These are phyloP conservation scores for Allacma fusca DNA, from an alignment of 2,888 invertebrate genomes.

Conservation along the genomic window DNA sequence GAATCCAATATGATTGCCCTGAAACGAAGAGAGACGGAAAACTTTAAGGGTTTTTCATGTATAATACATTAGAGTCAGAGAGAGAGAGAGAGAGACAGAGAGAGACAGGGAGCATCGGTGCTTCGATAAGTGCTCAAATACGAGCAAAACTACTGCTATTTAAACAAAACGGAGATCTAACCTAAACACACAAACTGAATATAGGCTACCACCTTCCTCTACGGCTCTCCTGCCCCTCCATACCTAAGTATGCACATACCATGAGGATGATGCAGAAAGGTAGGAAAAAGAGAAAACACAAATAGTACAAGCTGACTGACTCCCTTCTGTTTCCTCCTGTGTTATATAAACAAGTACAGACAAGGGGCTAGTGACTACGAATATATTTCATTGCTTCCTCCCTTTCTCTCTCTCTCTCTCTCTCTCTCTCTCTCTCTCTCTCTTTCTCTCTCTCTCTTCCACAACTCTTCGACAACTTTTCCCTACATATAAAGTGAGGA, in stretches of 20 bases:
- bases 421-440: too few species aligned
- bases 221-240: background rate
- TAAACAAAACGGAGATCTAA: too few species aligned
- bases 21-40: background rate
- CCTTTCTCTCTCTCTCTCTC: too few species aligned
- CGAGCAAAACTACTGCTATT: too few species aligned
- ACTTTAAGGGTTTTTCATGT: slow-evolving; percentile 14
- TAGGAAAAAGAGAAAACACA: background rate
- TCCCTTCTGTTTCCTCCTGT: too few species aligned
- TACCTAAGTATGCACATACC: background rate
- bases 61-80: slow-evolving; percentile 4
- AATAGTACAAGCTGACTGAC: too few species aligned
- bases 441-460: too few species aligned
- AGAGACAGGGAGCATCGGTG: slow-evolving; percentile 6
- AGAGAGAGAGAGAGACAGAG: slow-evolving; percentile 3
- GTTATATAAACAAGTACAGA: too few species aligned
- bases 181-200: too few species aligned
- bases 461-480: slow-evolving; percentile 2
- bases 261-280: background rate
- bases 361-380: too few species aligned
- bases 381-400: too few species aligned
- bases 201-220: background rate
- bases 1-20: background rate
- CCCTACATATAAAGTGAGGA: slow-evolving; percentile 24
- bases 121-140: too few species aligned